phyloP scores from a whole-genome alignment of 2,113 vertebrate genomes.

The Conger conger region DNA sequence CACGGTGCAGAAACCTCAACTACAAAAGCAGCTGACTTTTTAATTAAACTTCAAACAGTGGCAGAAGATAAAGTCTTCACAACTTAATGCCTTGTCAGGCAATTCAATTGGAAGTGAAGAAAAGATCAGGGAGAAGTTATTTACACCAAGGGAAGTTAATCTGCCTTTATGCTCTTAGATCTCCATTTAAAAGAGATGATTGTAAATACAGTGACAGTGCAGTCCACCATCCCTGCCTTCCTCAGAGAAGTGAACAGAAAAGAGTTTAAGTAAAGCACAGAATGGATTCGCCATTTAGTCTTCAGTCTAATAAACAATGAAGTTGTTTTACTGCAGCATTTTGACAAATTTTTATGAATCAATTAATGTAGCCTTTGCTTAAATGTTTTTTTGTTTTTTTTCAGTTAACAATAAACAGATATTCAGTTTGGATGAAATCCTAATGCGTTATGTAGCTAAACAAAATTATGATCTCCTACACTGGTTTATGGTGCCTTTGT shows the following conservation, averaged over 20 bases:
- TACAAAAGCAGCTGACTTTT: slow-evolving; percentile 3
- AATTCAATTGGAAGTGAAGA: not conserved
- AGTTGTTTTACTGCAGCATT: not conserved
- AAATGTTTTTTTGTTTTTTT: too few species aligned
- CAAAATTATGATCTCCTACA: not conserved
- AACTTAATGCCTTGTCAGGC: slow-evolving; percentile 5
- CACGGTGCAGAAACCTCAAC: not conserved
- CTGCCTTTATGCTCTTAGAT: not conserved
- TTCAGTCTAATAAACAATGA: not conserved
- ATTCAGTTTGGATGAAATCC: too few species aligned
- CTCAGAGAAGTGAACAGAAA: slow-evolving; percentile 15
- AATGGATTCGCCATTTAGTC: not conserved
- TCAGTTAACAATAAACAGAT: too few species aligned
- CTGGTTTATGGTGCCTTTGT: too few species aligned
- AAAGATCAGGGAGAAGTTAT: slow-evolving; percentile 43
- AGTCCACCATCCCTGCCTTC: not conserved
- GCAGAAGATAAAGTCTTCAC: slow-evolving; percentile 12
- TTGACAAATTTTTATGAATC: not conserved
- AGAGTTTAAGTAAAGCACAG: slow-evolving; percentile 26
- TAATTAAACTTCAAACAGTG: slow-evolving; percentile 13
- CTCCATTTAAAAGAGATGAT: slow-evolving; percentile 8
- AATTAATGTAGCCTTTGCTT: too few species aligned
- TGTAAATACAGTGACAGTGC: not conserved
- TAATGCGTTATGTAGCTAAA: too few species aligned
- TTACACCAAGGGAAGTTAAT: slow-evolving; percentile 49